These are phyloP conservation scores for Forbesichthys agassizii DNA, from an alignment of 2,113 vertebrate species.

Conservation along the genomic window DNA sequence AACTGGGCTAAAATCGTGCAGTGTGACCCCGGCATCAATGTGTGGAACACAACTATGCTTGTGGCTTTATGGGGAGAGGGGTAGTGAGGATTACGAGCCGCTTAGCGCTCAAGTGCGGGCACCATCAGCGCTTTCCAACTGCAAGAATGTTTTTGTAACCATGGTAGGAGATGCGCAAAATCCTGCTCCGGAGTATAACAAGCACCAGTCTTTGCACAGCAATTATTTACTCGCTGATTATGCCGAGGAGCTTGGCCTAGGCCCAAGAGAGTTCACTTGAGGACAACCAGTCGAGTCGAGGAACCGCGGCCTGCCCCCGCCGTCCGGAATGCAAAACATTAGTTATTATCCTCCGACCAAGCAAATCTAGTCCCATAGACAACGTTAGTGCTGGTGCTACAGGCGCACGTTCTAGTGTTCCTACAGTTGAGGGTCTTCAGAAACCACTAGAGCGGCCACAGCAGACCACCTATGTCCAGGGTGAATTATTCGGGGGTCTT, in stretches of 20 bases:
- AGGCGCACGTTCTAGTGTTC: slow-evolving; percentile 24
- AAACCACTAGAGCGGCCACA: slow-evolving; percentile 16
- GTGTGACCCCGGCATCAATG: too few relatives aligned
- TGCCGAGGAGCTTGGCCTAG: neutral
- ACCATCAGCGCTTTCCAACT: too few relatives aligned
- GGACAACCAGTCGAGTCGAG: neutral
- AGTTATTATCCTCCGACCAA: neutral
- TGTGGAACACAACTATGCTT: too few relatives aligned
- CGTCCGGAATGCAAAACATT: too few relatives aligned
- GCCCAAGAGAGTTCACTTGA: neutral
- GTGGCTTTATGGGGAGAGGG: too few relatives aligned
- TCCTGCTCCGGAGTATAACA: too few relatives aligned
- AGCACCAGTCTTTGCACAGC: too few relatives aligned
- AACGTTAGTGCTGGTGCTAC: neutral
- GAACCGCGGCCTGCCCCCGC: neutral
- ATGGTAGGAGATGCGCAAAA: too few relatives aligned
- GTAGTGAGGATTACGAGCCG: too few relatives aligned
- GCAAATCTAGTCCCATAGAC: slow-evolving; percentile 1
- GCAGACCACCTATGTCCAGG: slow-evolving; percentile 43
- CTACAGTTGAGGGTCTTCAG: slow-evolving; percentile 18
- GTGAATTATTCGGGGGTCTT: slow-evolving; percentile 15
- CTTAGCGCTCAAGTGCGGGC: too few relatives aligned
- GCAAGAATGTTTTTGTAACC: too few relatives aligned
- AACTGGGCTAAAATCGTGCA: too few relatives aligned
- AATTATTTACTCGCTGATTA: neutral